These are phyloP conservation scores for Oreortyx pictus DNA, from an alignment of 2,797 vertebrate species.

Conservation along the genomic window DNA sequence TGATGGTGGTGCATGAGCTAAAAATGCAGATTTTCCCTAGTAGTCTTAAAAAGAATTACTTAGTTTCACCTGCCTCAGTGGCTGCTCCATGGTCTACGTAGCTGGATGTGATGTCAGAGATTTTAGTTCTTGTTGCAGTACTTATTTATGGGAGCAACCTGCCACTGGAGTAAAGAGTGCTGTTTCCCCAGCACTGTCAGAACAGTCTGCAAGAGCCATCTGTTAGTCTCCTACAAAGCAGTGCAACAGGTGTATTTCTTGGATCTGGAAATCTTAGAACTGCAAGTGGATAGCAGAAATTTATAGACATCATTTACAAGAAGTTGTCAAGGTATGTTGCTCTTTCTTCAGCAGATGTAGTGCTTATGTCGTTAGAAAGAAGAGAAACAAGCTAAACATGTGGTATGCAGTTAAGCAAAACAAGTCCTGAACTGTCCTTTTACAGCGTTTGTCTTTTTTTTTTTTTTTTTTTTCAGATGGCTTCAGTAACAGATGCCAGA, in stretches of 20 bases:
- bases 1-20: not conserved
- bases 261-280: not conserved
- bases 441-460: constrained; percentile 58
- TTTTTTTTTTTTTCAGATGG: constrained; percentile 85
- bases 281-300: not conserved
- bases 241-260: constrained; percentile 20
- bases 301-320: constrained; percentile 2
- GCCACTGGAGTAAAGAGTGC: constrained; percentile 41
- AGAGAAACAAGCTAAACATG: constrained; percentile 23
- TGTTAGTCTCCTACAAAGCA: constrained; percentile 26
- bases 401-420: not conserved
- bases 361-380: not conserved
- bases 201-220: constrained; percentile 40
- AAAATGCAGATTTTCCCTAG: not conserved
- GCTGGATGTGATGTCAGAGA: not conserved
- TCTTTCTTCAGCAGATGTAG: not conserved
- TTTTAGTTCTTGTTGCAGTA: constrained; percentile 9
- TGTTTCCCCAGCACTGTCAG: constrained; percentile 45
- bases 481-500: constrained; percentile 92
- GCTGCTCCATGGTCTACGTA: not conserved
- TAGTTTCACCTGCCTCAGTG: not conserved
- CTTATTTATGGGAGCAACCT: constrained; percentile 30
- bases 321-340: not conserved
- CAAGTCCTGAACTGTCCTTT: constrained; percentile 50
- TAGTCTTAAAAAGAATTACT: not conserved